These are phyloP conservation scores for Tragelaphus oryx DNA, from an alignment of 2,797 vertebrate species.

Conservation along the genomic window DNA sequence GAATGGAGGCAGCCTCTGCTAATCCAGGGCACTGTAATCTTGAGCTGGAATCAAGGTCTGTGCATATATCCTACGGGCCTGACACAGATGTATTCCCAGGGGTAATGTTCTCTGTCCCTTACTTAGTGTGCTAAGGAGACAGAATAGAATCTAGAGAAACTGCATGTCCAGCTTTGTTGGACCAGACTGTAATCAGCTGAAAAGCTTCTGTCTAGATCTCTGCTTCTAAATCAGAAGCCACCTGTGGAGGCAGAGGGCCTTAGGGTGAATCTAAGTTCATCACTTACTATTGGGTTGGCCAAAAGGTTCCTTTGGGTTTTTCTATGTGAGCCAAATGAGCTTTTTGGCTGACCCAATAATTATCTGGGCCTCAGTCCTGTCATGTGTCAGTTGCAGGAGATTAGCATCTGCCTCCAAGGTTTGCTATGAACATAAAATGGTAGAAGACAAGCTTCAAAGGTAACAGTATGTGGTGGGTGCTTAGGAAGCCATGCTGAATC, in stretches of 20 bases:
- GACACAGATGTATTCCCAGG: background rate
- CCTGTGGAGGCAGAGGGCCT: background rate
- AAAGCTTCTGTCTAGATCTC: background rate
- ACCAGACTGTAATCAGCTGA: background rate
- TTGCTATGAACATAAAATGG: background rate
- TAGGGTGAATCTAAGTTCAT: background rate
- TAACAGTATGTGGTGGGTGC: accelerated
- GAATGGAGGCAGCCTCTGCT: background rate
- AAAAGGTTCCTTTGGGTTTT: background rate
- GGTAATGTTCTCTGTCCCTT: background rate
- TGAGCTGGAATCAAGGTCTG: background rate
- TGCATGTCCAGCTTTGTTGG: background rate
- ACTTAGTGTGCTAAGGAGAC: background rate
- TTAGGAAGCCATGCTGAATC: background rate
- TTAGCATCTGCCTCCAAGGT: background rate
- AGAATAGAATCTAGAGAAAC: background rate
- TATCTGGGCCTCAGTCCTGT: background rate
- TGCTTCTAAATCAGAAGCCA: background rate
- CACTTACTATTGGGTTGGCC: background rate
- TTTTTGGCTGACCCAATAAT: background rate
- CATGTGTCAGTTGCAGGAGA: background rate
- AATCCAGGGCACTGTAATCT: background rate
- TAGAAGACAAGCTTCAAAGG: background rate
- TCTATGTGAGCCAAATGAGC: background rate
- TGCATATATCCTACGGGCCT: no score